Percentiles rank a stretch among this genome's conserved stretches.
These are phyloP conservation scores for Scomber colias DNA, from an alignment of 2,113 vertebrate genomes.

Conservation along the genomic window DNA sequence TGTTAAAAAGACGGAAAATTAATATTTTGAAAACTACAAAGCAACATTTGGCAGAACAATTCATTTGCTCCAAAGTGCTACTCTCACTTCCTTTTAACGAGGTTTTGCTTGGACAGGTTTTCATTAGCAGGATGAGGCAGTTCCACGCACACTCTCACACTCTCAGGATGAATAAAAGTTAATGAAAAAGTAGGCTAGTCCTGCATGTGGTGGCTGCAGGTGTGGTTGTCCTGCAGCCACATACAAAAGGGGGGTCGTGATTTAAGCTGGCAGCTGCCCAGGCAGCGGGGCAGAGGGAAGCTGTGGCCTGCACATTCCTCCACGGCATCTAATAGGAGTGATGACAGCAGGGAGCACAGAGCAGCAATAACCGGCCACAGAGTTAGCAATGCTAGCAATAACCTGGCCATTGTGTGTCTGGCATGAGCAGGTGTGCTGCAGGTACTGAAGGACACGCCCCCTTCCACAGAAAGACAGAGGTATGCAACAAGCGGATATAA, in stretches of 20 bases:
- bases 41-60: neutral
- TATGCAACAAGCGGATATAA: conserved; percentile 12
- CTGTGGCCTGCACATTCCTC: conserved; percentile 71
- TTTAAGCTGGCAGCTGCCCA: conserved; percentile 54
- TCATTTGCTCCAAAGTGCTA: neutral
- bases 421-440: conserved; percentile 69
- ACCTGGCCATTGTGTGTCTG: conserved; percentile 62
- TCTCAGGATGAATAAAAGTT: neutral
- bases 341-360: conserved; percentile 69
- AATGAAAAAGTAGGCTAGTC: conserved; percentile 1
- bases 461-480: neutral
- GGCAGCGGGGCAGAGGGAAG: conserved; percentile 33
- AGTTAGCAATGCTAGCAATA: conserved; percentile 43
- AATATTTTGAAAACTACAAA: neutral
- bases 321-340: conserved; percentile 66
- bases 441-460: conserved; percentile 34
- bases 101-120: conserved; percentile 7
- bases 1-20: too few species aligned
- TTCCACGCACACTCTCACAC: conserved; percentile 2
- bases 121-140: conserved; percentile 3
- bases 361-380: conserved; percentile 34
- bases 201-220: conserved; percentile 42
- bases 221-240: conserved; percentile 52
- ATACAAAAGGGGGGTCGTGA: conserved; percentile 44
- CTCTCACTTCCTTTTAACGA: neutral